Base-by-base conservation (phyloP, 2,888 invertebrate species). In the Epinotia nisella region DNA sequence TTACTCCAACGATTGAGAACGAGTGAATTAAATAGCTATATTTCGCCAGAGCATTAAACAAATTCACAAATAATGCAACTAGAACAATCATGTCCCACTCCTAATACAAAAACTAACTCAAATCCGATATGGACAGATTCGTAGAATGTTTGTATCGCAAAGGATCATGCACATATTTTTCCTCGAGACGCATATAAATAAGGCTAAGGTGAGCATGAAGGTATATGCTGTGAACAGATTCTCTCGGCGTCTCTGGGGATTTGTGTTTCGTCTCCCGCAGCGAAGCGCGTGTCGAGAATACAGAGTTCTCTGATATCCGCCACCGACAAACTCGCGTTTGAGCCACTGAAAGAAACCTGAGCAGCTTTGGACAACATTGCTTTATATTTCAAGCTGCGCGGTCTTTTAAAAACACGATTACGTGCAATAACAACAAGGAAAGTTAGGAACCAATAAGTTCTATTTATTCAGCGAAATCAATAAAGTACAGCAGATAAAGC, bases 261-360 rank as follows among this genome's bases (percentile, higher is more conserved):
- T 92, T 91, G 90, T 91, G 89, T 89, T 86, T 87, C 87, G 88
- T 89, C 87, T 88, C 86, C 90, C 90, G 83, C 89, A 87, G 84
- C 83, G 83, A 61, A 82, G 78, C 83, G 90, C 92, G 92, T 93
- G 92, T 85, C 83, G 77, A 75, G 91, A 92, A 90, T 92, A 87
- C 84, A 74, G 77, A 81, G 73, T 73, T 60, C 29, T 24, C 77
- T 79, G 83, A 84, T 81, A 83, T 80, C 79, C 76, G 81, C 79
- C 76, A 78, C 68, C 75, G 78, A 60, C 72, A 74, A 75, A 62
- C 65, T 74, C 74, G 58, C 56, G 76, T 65, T 65, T 71, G 76
- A 75, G 75, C 66, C 60, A 75, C 73, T 74, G 72, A 76, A 74
- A 76, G 72, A 76, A 76, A 74, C 74, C 75, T 75, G 75, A 75